Evolutionary conservation across 2,888 invertebrate species (phyloP).

Genomic region (Leptinotarsa tumamoca): DNA sequence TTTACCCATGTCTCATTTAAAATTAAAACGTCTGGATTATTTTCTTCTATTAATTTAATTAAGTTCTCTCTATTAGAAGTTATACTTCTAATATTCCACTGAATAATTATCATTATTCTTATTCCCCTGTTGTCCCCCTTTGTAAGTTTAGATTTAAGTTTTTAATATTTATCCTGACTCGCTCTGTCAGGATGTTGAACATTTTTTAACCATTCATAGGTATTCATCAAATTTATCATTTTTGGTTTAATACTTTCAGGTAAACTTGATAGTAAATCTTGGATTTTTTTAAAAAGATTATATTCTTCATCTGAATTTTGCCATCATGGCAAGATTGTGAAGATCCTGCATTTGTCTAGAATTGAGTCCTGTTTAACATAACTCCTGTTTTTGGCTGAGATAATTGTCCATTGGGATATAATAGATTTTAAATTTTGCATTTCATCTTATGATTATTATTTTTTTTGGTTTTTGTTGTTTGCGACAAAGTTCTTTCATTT

Average conservation of each 20-base stretch:
- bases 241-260: not conserved
- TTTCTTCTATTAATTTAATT: constrained; percentile 14
- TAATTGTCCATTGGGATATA: not conserved
- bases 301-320: not conserved
- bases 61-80: constrained; percentile 23
- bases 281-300: not conserved
- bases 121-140: too few relatives aligned
- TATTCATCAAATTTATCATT: not conserved
- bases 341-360: not conserved
- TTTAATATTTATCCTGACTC: not conserved
- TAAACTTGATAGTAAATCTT: not conserved
- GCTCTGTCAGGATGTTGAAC: not conserved
- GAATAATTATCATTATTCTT: constrained; percentile 18
- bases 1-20: constrained; percentile 38
- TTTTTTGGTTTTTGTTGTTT: not conserved
- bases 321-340: not conserved
- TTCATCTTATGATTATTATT: not conserved
- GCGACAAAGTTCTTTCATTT: not conserved
- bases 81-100: constrained; percentile 38
- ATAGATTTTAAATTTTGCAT: not conserved
- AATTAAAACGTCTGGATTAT: constrained; percentile 20
- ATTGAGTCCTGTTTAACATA: not conserved
- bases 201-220: not conserved
- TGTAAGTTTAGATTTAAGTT: not conserved
- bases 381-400: not conserved